These are phyloP conservation scores for Cassiopea xamachana DNA, from an alignment of 30 jellyfish, hydroid and myxozoan species.

Conservation along the genomic window DNA sequence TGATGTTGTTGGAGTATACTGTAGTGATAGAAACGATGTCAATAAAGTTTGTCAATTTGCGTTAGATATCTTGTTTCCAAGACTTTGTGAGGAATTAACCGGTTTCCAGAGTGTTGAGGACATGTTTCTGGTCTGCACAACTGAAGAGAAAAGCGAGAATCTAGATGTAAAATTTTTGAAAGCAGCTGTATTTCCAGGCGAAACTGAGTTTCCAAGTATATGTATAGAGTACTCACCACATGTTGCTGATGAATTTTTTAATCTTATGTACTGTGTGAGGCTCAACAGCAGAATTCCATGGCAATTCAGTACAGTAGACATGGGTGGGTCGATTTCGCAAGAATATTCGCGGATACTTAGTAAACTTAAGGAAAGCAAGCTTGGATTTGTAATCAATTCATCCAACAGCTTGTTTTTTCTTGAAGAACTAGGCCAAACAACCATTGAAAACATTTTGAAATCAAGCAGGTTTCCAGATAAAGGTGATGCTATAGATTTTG, in stretches of 20 bases:
- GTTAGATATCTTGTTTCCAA: background rate
- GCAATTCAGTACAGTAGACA: conserved; percentile 18
- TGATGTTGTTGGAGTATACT: conserved; percentile 27
- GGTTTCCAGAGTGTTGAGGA: background rate
- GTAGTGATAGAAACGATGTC: background rate
- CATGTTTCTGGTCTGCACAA: conserved; percentile 21
- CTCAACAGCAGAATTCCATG: conserved; percentile 18
- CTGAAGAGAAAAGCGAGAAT: background rate
- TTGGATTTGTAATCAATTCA: conserved; percentile 8
- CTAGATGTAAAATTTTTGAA: conserved; percentile 11
- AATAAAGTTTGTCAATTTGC: background rate
- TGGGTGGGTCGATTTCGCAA: background rate
- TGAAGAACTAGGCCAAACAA: background rate
- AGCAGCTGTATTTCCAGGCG: background rate
- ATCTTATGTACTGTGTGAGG: conserved; percentile 1
- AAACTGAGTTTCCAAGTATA: background rate
- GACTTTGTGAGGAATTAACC: background rate
- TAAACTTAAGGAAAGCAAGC: background rate
- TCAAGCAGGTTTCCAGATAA: background rate
- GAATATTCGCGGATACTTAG: conserved; percentile 11
- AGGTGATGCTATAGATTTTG: conserved; percentile 1
- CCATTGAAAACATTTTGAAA: background rate
- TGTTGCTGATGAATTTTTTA: conserved; percentile 6
- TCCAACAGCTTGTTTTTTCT: background rate
- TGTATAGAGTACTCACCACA: background rate